These are phyloP conservation scores for Nymphalis io DNA, from an alignment of 1,140 invertebrate species.

Conservation along the genomic window DNA sequence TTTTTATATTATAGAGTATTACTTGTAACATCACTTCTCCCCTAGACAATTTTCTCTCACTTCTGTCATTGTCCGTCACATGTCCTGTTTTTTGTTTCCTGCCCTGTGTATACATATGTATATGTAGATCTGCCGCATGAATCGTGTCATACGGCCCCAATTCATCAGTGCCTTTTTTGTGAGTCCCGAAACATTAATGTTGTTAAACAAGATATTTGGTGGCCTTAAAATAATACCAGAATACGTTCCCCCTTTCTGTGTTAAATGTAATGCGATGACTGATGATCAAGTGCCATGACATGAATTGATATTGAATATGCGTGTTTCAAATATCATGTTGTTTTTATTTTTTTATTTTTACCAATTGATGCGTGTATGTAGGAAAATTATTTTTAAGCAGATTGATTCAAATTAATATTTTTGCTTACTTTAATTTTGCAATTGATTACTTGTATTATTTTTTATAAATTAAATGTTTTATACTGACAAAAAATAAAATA, in stretches of 20 bases:
- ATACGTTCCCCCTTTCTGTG: background rate
- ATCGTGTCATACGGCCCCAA: constrained; percentile 2
- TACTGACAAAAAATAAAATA: background rate
- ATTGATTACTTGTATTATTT: background rate
- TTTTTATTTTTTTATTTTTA: background rate
- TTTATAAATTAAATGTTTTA: too few relatives aligned
- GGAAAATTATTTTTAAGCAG: too few relatives aligned
- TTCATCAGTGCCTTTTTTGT: constrained; percentile 10
- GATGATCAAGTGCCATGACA: background rate
- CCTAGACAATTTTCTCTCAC: too few relatives aligned
- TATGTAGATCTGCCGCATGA: background rate
- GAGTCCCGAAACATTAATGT: constrained; percentile 2
- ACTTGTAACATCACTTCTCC: too few relatives aligned
- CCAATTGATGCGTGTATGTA: background rate
- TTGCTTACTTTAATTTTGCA: background rate
- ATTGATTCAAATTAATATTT: too few relatives aligned
- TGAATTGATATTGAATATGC: background rate
- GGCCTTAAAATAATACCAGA: background rate
- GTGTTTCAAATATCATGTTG: background rate
- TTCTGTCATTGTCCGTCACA: too few relatives aligned
- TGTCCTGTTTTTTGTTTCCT: too few relatives aligned
- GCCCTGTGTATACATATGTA: too few relatives aligned
- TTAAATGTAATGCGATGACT: constrained; percentile 1
- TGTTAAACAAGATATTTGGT: background rate
- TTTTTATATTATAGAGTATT: too few relatives aligned